Base-by-base conservation (phyloP, 2,888 invertebrate genomes). In the Patella depressa region DNA sequence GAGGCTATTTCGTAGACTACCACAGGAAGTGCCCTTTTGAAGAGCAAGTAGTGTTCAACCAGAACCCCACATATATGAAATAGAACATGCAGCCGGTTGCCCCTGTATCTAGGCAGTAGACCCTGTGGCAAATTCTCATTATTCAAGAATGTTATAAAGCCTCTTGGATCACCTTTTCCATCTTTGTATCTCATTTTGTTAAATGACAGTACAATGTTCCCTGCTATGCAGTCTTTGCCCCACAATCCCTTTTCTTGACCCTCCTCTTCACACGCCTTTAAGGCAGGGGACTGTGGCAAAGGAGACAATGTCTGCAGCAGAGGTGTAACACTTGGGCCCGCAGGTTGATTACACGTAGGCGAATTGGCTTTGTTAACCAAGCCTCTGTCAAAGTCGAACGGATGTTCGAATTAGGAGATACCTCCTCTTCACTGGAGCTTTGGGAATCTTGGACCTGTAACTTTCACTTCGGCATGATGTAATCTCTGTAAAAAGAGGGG, bases 171-270 rank as follows among this genome's bases (percentile, higher is more conserved):
- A 11, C 79, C 77, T 57, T 79, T 79, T 2, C 77, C 77, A 74
- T 79, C 74, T 34, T 78, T 78, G 59, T 75, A 78, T 3, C 80
- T 69, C 34, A 34, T 34, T 54, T 80, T 81, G 74, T 78, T 81
- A 3, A 80, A 17, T 70, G 75, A 76, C 4, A 78, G 54, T 15
- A 81, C 70, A 71, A 79, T 45, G 69, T 81, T 81, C 3, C 45
- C 80, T 54, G 78, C 75, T 17, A 80, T 55, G 54, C 79, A 81
- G 55, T 80, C 81, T 53, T 71, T 80, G 2, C 79, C 81, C 73
- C 73, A 81, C 24, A 79, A 34, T 34, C 34, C 34, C 34, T 34
- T 17, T 29, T 76, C 53, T 17, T 78, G 79, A 55, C 19, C 73
- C 15, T 12, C 29, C 24, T 9, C 24, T 53, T 80, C 79, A 17